Percentiles rank a stretch among this genome's conserved stretches.
These are phyloP conservation scores for Apolygus lucorum DNA, from an alignment of 1,140 invertebrate species.

Conservation along the genomic window DNA sequence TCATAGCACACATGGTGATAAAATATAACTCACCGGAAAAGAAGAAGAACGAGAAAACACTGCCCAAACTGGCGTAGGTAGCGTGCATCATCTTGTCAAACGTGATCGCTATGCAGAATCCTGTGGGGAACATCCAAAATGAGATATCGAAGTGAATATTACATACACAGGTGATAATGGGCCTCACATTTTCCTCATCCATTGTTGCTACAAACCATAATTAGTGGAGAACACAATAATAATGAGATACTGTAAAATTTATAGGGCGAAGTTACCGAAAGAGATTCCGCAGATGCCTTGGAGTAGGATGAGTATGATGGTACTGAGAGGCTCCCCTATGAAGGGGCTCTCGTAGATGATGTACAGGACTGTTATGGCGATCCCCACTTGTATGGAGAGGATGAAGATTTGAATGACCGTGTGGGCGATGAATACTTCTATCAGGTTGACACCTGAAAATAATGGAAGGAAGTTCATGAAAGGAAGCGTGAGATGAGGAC, in stretches of 20 bases:
- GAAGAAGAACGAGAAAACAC: slow-evolving; percentile 19
- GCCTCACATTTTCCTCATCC: too few species aligned
- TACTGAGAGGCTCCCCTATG: slow-evolving; percentile 25
- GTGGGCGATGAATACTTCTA: slow-evolving; percentile 30
- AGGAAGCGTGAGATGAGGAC: too few species aligned
- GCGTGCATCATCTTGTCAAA: slow-evolving; percentile 21
- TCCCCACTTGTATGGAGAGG: slow-evolving; percentile 26
- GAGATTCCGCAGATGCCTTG: slow-evolving; percentile 30
- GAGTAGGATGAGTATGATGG: slow-evolving; percentile 25
- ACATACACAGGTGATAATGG: too few species aligned
- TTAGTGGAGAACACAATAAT: too few species aligned
- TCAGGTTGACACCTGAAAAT: slow-evolving; percentile 30
- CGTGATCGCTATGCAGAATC: slow-evolving; percentile 17
- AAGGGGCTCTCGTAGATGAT: slow-evolving; percentile 29
- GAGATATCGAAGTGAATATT: too few species aligned
- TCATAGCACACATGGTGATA: too few species aligned
- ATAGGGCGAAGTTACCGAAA: too few species aligned
- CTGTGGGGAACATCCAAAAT: too few species aligned
- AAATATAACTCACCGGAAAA: slow-evolving; percentile 23
- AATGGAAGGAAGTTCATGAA: too few species aligned
- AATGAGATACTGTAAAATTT: too few species aligned
- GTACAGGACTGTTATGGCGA: slow-evolving; percentile 29
- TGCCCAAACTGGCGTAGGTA: slow-evolving; percentile 16
- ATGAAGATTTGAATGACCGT: slow-evolving; percentile 27
- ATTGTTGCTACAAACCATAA: too few species aligned